These are phyloP conservation scores for Cheirogaleus medius DNA, from an alignment of 2,113 vertebrate species.

Conservation along the genomic window DNA sequence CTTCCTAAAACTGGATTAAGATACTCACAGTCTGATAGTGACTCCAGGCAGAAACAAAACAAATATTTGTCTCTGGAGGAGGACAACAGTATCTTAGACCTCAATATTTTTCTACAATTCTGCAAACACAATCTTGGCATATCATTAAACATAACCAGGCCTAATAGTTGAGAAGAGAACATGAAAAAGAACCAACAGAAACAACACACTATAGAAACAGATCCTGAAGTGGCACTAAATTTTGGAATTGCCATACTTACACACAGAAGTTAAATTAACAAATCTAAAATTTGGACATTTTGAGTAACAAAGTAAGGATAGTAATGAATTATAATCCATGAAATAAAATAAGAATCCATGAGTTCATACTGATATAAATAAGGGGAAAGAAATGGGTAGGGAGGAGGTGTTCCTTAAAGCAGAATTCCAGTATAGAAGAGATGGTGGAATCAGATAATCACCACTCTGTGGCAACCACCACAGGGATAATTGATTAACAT, in stretches of 20 bases:
- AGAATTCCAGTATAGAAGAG: background rate
- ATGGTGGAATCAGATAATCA: background rate
- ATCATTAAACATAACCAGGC: background rate
- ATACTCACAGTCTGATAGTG: background rate
- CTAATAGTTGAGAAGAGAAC: background rate
- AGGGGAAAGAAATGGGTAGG: background rate
- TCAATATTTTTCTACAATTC: background rate
- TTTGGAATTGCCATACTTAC: background rate
- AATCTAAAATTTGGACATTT: background rate
- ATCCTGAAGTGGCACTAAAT: background rate
- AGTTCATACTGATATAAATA: background rate
- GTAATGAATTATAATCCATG: background rate
- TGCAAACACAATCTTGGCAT: background rate
- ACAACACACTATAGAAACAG: background rate
- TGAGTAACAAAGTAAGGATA: background rate
- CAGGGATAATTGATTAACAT: background rate
- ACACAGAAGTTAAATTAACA: background rate
- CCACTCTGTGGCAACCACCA: background rate
- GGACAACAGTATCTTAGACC: background rate
- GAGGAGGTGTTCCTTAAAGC: background rate
- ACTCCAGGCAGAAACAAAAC: background rate
- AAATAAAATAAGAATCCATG: background rate
- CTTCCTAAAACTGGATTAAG: background rate
- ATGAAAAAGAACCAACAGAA: background rate
- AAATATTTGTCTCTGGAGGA: background rate